A percentile compares a stretch with the other conserved stretches of the same genome.
phyloP scores from a whole-genome alignment of 2,797 vertebrate genomes.

The Vultur gryphus region DNA sequence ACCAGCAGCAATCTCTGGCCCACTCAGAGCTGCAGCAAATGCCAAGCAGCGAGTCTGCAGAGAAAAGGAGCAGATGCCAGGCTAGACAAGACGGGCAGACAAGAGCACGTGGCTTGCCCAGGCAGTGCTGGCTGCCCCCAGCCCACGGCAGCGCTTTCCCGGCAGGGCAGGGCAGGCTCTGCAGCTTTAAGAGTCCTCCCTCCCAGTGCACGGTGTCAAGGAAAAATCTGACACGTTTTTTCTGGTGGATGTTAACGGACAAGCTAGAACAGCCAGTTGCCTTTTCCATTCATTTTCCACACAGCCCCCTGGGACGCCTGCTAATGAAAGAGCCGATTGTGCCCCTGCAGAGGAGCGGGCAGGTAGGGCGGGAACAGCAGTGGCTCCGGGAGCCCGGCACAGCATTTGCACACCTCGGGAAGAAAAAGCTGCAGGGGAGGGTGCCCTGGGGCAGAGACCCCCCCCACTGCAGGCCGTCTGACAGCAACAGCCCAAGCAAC shows the following conservation, averaged over 20 bases:
- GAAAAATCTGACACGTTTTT: slow-evolving; percentile 63
- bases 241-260: slow-evolving; percentile 23
- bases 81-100: background rate
- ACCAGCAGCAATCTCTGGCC: background rate
- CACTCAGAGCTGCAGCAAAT: background rate
- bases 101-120: rapidly evolving
- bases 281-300: slow-evolving; percentile 62
- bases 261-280: slow-evolving; percentile 49
- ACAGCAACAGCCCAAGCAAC: background rate
- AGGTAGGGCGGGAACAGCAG: slow-evolving; percentile 13
- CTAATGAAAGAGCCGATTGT: slow-evolving; percentile 49
- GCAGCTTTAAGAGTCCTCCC: slow-evolving; percentile 41
- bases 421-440: background rate
- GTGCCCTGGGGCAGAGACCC: background rate
- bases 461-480: background rate
- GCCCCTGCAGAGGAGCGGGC: background rate
- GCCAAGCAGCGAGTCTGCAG: background rate
- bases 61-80: background rate
- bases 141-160: background rate
- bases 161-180: background rate
- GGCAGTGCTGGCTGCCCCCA: background rate
- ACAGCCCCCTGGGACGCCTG: background rate
- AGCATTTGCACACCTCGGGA: background rate
- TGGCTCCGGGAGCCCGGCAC: background rate
- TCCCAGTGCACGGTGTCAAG: background rate